These are phyloP conservation scores for Drepanosiphum platanoidis DNA, from an alignment of 2,888 invertebrate species.

Conservation along the genomic window DNA sequence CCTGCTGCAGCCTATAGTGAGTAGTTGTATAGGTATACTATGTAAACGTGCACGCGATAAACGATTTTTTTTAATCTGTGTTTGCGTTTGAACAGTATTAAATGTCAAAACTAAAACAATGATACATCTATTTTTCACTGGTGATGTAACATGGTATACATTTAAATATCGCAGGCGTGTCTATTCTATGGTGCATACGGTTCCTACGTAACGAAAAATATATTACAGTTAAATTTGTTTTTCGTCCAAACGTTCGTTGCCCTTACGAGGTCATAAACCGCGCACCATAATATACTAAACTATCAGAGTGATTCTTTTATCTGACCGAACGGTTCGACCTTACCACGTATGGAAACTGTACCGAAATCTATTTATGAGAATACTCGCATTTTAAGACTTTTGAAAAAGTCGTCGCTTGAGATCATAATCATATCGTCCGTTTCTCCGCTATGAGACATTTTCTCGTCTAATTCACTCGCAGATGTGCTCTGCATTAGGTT, in stretches of 20 bases:
- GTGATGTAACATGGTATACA: background rate
- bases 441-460: too few species aligned
- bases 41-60: too few species aligned
- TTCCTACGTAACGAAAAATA: background rate
- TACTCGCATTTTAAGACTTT: too few species aligned
- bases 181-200: background rate
- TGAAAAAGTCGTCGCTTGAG: too few species aligned
- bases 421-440: too few species aligned
- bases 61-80: background rate
- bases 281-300: conserved; percentile 28
- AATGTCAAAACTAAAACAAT: too few species aligned
- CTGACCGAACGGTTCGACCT: background rate
- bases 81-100: background rate
- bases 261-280: conserved; percentile 37
- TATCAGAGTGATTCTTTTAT: conserved; percentile 9
- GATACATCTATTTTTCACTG: background rate
- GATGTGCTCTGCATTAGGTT: too few species aligned
- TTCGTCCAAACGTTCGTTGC: conserved; percentile 33
- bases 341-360: background rate
- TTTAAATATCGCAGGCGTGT: background rate
- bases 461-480: too few species aligned
- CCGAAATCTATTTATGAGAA: background rate
- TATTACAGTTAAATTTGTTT: conserved; percentile 34
- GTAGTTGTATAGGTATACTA: background rate
- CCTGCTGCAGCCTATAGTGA: too few species aligned